Percentiles rank a stretch among this genome's conserved stretches.
These are phyloP conservation scores for Oryzias woworae DNA, from an alignment of 2,113 vertebrate genomes.

Conservation along the genomic window DNA sequence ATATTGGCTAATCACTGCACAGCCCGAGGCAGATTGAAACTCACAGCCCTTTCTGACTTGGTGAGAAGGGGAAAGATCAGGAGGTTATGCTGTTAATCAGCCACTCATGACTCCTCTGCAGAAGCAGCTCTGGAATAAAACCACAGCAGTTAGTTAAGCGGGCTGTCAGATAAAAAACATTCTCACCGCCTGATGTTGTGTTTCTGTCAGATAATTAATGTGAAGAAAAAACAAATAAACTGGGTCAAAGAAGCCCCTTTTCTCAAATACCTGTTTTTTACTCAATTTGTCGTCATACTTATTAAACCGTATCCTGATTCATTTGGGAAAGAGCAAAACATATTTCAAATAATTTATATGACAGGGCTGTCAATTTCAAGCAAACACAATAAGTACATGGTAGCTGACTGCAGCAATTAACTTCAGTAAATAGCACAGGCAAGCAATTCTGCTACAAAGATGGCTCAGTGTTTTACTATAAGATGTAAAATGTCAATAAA, in stretches of 20 bases:
- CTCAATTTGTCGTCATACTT: fast-evolving
- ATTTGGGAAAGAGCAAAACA: background rate
- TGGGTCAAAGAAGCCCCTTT: background rate
- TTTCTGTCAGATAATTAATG: conserved; percentile 1
- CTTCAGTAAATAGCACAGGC: background rate
- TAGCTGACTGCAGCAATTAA: conserved; percentile 7
- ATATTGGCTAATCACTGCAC: background rate
- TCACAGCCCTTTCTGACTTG: conserved; percentile 13
- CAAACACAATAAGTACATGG: background rate
- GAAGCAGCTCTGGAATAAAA: background rate
- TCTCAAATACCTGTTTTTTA: background rate
- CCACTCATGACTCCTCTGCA: conserved; percentile 5
- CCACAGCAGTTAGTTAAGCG: conserved; percentile 1
- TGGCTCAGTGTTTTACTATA: background rate
- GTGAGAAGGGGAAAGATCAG: conserved; percentile 12
- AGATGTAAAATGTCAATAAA: conserved; percentile 7
- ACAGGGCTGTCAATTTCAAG: background rate
- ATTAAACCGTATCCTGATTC: background rate
- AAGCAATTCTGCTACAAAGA: background rate
- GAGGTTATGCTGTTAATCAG: background rate
- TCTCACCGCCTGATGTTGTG: background rate
- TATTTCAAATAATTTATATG: background rate
- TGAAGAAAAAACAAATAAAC: background rate
- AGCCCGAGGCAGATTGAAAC: conserved; percentile 14
- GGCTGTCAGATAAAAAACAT: background rate